phyloP scores from a whole-genome alignment of 2,888 invertebrate species.

The Drosophila kuntzei region DNA sequence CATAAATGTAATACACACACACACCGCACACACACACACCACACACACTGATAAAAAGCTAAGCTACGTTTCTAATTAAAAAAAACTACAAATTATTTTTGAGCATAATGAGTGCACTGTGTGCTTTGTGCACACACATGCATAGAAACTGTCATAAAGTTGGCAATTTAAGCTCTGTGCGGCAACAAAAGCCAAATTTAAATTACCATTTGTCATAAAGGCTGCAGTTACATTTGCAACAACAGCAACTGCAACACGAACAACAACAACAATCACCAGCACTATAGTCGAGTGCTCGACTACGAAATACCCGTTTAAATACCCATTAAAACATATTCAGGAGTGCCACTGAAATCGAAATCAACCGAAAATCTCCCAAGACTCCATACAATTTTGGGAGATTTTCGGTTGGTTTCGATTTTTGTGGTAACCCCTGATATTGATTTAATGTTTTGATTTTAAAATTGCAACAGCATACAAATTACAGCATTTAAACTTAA shows the following conservation, averaged over 20 bases:
- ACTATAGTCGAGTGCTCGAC: background rate
- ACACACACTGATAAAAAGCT: slow-evolving; percentile 24
- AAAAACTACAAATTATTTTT: slow-evolving; percentile 76
- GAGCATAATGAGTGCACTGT: slow-evolving; percentile 64
- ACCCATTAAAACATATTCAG: too few species aligned
- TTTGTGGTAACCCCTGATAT: too few species aligned
- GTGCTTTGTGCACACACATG: slow-evolving; percentile 19
- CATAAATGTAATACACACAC: slow-evolving; percentile 9
- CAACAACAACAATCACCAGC: slow-evolving; percentile 9
- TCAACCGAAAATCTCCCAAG: too few species aligned
- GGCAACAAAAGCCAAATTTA: slow-evolving; percentile 75
- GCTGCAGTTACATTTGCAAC: slow-evolving; percentile 26
- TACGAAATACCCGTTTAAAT: background rate
- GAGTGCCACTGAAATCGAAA: too few species aligned
- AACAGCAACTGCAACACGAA: slow-evolving; percentile 20
- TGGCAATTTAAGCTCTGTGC: slow-evolving; percentile 46
- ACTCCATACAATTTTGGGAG: too few species aligned
- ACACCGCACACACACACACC: slow-evolving; percentile 22
- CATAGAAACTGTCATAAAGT: slow-evolving; percentile 6
- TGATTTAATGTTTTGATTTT: too few species aligned
- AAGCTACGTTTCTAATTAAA: slow-evolving; percentile 75
- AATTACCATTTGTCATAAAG: slow-evolving; percentile 78
- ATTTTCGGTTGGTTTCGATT: too few species aligned
- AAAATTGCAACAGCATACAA: too few species aligned
- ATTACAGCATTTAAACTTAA: too few species aligned